Base-by-base conservation (phyloP, 2,797 vertebrate genomes). In the Ceryle rudis region DNA sequence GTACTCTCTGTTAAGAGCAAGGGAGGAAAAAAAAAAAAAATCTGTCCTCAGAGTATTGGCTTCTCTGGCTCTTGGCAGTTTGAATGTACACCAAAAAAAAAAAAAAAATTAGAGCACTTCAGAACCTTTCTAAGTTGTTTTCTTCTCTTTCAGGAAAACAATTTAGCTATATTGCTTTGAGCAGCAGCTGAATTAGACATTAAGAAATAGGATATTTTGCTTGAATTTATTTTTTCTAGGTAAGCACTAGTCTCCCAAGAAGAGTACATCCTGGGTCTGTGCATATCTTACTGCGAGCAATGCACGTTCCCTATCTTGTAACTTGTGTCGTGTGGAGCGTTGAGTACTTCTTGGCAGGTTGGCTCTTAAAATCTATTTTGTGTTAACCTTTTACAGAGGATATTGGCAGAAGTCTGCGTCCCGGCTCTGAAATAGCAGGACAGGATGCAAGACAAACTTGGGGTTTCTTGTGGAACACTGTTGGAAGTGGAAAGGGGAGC, bases 201-300 rank as follows among this genome's bases (percentile, higher is more conserved):
- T 85, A 55, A 73, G 73, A 86, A 90, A 81, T 66, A 52, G 39
- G 31, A 6, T 81, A 28, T 95, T 96, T 91, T 84, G 28, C 42
- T 81, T 72, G 64, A 62, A 52, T 49, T 65, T 69, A 3, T 2
- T 20, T 54, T 55, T 39, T 60, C 29, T 35, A 42, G 74, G 11
- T 71, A 79, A 29, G 54, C 35, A 31, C 75, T 65, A 70, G 5
- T 55, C 65, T 90, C 19, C 1, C 60, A 60, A 44, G 73, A 57
- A 81, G 64, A 96, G 93, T 81, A 93, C 87, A 5, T 90, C 95
- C 42, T 94, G 91, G 39, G 90, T 95, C 84, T 67, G 14, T 77
- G 41, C 42, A 14, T 69, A 54, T 69, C n/a, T 67, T n/a, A 4
- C 1, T 42, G 20, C 23, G 72, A 94, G 69, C 85, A 58, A 2